Conservation (phyloP, 2,888 invertebrate genomes). For the Pelosia muscerda region DNA sequence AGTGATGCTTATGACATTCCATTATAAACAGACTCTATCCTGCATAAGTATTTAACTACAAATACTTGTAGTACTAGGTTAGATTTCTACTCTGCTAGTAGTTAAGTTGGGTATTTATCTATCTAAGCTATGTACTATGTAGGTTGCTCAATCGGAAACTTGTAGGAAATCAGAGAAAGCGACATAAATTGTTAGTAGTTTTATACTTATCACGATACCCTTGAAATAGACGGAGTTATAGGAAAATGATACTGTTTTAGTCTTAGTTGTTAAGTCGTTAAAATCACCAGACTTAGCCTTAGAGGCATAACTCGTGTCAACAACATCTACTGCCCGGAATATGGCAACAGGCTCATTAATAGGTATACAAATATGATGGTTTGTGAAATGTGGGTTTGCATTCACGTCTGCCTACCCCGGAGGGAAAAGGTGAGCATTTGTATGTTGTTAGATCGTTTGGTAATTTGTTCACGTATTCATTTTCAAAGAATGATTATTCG, state of each 20-base stretch:
- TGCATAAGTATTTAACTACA: background rate
- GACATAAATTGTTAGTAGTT: background rate
- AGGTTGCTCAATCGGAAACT: background rate
- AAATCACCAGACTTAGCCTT: too few species aligned
- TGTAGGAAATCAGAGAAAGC: slow-evolving; percentile 1
- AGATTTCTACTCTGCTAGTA: slow-evolving; percentile 1
- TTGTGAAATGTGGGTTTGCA: too few species aligned
- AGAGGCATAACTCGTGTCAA: too few species aligned
- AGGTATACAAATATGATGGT: too few species aligned
- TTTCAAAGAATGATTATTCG: too few species aligned
- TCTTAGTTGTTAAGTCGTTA: background rate
- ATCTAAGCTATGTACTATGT: slow-evolving; percentile 4
- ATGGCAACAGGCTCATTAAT: too few species aligned
- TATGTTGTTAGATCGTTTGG: too few species aligned
- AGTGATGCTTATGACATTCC: background rate
- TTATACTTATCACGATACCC: background rate
- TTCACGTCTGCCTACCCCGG: too few species aligned
- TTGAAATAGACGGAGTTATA: background rate
- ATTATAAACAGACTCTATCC: background rate
- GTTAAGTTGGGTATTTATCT: background rate
- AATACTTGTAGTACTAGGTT: background rate
- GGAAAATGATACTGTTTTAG: background rate
- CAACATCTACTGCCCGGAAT: too few species aligned
- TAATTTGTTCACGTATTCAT: too few species aligned
- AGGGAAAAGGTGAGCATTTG: too few species aligned